These are phyloP conservation scores for Saturnia pavonia DNA, from an alignment of 2,888 invertebrate genomes.

Conservation along the genomic window DNA sequence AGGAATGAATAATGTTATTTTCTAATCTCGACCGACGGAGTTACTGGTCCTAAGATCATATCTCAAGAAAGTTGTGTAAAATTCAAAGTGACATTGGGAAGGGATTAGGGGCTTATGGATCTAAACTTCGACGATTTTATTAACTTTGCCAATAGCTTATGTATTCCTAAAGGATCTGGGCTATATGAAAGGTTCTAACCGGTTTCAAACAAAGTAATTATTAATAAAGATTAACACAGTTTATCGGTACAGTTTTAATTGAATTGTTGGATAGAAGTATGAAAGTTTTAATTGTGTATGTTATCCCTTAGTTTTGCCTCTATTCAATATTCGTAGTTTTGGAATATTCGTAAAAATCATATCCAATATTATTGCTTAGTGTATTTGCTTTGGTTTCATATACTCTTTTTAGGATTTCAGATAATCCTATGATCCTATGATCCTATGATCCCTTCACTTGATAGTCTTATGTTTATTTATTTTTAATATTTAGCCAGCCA, in stretches of 20 bases:
- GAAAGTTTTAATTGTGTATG: neutral
- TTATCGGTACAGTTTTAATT: conserved; percentile 25
- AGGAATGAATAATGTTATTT: conserved; percentile 21
- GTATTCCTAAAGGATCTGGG: conserved; percentile 41
- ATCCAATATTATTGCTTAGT: conserved; percentile 1
- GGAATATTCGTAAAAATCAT: neutral
- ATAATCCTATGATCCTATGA: neutral
- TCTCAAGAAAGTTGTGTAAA: conserved; percentile 50
- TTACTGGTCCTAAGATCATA: conserved; percentile 40
- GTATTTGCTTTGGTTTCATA: neutral
- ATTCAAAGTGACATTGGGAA: conserved; percentile 48
- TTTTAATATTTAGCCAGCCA: neutral
- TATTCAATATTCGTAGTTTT: neutral
- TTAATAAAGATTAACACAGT: conserved; percentile 35
- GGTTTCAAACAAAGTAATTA: conserved; percentile 38
- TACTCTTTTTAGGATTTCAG: neutral
- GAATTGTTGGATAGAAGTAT: conserved; percentile 4
- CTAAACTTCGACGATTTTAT: conserved; percentile 52
- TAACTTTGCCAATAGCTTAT: conserved; percentile 53
- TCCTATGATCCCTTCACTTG: neutral
- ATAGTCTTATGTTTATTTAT: neutral
- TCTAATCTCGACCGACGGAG: conserved; percentile 25
- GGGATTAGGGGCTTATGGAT: conserved; percentile 52
- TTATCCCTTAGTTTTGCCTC: too few relatives aligned
- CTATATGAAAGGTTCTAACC: conserved; percentile 30